These are phyloP conservation scores for Myzus persicae DNA, from an alignment of 1,140 invertebrate genomes.

Conservation along the genomic window DNA sequence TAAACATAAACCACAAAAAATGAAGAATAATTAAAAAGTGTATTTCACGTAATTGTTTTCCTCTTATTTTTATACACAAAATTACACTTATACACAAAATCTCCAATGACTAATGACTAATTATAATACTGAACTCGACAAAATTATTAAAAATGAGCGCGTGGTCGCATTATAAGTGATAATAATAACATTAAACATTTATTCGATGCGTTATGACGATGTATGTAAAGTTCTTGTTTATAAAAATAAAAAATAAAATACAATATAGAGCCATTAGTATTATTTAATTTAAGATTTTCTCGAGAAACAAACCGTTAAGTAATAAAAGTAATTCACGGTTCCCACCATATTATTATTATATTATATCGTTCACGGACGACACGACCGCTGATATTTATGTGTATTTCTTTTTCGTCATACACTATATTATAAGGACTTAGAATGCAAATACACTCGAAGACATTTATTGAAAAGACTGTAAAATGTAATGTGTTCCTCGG, in stretches of 20 bases:
- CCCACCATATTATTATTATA: background rate
- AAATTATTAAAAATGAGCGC: too few relatives aligned
- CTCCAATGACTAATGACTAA: too few relatives aligned
- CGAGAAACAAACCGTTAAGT: background rate
- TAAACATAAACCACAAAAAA: background rate
- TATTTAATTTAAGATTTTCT: background rate
- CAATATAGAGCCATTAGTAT: background rate
- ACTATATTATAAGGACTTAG: background rate
- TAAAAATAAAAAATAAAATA: background rate
- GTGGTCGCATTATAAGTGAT: background rate
- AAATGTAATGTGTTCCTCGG: background rate
- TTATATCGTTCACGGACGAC: background rate
- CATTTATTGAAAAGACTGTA: background rate
- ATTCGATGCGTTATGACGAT: background rate
- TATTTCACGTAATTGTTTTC: background rate
- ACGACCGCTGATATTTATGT: background rate
- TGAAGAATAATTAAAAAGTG: background rate
- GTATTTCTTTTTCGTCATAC: background rate
- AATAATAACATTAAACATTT: background rate
- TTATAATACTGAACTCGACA: too few relatives aligned
- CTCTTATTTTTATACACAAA: too few relatives aligned
- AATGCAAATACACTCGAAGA: background rate
- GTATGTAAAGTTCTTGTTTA: background rate
- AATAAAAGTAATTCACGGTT: background rate
- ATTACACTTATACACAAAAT: too few relatives aligned